Percentiles rank a stretch among this genome's conserved stretches.
These are phyloP conservation scores for Megalops cyprinoides DNA, from an alignment of 2,797 vertebrate species.

Conservation along the genomic window DNA sequence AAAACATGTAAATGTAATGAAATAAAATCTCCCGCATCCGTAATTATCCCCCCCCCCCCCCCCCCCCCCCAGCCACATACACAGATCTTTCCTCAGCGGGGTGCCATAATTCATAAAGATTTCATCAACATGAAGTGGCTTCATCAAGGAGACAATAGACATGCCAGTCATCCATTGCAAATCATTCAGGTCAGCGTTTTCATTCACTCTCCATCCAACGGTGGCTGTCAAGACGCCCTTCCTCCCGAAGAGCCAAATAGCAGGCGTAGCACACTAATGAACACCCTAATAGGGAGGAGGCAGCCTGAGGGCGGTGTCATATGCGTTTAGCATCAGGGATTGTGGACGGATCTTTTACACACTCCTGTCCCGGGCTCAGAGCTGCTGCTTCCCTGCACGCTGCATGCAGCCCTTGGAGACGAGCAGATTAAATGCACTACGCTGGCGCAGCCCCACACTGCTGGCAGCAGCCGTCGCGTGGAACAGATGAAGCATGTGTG, in stretches of 20 bases:
- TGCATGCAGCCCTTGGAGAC: neutral
- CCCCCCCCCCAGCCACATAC: too few species aligned
- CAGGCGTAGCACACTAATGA: neutral
- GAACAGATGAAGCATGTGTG: neutral
- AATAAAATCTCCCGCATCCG: too few species aligned
- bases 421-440: neutral
- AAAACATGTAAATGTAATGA: too few species aligned
- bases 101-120: too few species aligned
- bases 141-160: neutral
- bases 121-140: too few species aligned
- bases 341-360: slow-evolving; percentile 43
- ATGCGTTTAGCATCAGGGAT: slow-evolving; percentile 58
- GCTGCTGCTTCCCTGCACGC: neutral
- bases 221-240: neutral
- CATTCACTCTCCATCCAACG: neutral
- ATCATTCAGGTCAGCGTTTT: neutral
- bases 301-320: slow-evolving; percentile 56
- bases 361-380: neutral
- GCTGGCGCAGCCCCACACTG: neutral
- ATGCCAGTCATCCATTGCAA: neutral
- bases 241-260: neutral
- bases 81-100: too few species aligned
- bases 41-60: too few species aligned
- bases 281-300: slow-evolving; percentile 9
- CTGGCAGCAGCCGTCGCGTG: neutral